Evolutionary conservation across 2,113 vertebrate species (phyloP).

Genomic region (Elephas maximus): DNA sequence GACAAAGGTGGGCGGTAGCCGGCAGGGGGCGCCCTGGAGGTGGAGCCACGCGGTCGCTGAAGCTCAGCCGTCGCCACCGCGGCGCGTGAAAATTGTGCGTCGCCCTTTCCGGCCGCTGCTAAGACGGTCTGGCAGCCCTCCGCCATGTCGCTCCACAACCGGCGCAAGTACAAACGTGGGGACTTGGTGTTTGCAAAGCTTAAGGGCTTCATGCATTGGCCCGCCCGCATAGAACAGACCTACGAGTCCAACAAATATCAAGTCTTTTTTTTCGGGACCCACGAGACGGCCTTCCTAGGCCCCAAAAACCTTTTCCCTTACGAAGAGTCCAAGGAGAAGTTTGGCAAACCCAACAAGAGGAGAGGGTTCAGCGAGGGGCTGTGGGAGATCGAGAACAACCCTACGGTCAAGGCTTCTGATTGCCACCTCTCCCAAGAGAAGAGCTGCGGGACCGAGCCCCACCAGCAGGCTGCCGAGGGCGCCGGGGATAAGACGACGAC

Average conservation of each 20-base stretch:
- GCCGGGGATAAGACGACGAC: constrained; percentile 9
- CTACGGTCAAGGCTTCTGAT: constrained; percentile 89
- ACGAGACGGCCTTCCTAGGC: constrained; percentile 95
- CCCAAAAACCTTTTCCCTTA: constrained; percentile 94
- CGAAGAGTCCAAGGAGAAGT: constrained; percentile 94
- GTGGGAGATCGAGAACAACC: constrained; percentile 97
- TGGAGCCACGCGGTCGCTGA: rapidly evolving
- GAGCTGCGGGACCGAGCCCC: background rate
- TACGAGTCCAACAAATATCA: constrained; percentile 94
- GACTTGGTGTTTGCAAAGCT: constrained; percentile 80
- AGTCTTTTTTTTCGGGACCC: constrained; percentile 97
- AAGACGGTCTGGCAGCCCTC: background rate
- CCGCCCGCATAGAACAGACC: constrained; percentile 92
- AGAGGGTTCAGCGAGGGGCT: constrained; percentile 95
- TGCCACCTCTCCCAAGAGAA: constrained; percentile 89
- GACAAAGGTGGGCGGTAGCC: background rate
- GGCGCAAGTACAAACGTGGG: constrained; percentile 44
- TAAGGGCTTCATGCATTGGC: constrained; percentile 79
- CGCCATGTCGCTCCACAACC: constrained; percentile 49
- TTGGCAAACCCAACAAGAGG: constrained; percentile 93
- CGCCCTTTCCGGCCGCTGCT: background rate
- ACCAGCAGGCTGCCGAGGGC: background rate
- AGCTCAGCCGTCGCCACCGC: background rate
- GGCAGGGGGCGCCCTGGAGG: background rate
- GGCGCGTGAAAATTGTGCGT: background rate